Evolutionary conservation across 2,113 vertebrate genomes (phyloP).

Genomic region (Cebidichthys violaceus): DNA sequence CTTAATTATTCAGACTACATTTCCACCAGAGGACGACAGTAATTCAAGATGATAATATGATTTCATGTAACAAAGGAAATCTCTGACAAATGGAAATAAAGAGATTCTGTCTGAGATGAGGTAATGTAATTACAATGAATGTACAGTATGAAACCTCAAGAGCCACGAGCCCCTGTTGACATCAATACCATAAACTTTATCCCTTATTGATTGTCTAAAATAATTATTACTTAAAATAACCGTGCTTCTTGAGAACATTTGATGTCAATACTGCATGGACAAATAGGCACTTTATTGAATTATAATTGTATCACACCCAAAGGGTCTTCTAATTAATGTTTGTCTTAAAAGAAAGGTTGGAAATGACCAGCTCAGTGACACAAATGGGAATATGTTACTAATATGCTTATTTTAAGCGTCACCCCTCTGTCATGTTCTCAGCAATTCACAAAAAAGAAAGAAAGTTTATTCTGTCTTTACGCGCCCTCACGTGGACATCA

Average conservation of each 20-base stretch:
- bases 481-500: slow-evolving; percentile 37
- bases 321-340: neutral
- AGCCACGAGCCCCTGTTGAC: neutral
- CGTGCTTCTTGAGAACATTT: neutral
- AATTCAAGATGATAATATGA: neutral
- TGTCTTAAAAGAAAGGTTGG: neutral
- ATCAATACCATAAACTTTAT: no score
- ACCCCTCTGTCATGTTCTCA: neutral
- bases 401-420: neutral
- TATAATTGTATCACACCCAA: neutral
- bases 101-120: neutral
- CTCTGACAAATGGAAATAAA: neutral
- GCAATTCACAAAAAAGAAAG: neutral
- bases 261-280: fast-evolving
- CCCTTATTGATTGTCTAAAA: neutral
- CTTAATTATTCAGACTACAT: neutral
- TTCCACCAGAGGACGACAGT: neutral
- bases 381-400: neutral
- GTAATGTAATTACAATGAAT: neutral
- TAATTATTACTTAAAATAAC: neutral
- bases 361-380: no score
- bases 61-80: neutral
- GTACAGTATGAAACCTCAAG: neutral
- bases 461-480: neutral
- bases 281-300: neutral